Evolutionary conservation across 1,140 invertebrate genomes (phyloP), one percentile per base, ranked within the genome.

Genomic region (Drosophila hydei): DNA sequence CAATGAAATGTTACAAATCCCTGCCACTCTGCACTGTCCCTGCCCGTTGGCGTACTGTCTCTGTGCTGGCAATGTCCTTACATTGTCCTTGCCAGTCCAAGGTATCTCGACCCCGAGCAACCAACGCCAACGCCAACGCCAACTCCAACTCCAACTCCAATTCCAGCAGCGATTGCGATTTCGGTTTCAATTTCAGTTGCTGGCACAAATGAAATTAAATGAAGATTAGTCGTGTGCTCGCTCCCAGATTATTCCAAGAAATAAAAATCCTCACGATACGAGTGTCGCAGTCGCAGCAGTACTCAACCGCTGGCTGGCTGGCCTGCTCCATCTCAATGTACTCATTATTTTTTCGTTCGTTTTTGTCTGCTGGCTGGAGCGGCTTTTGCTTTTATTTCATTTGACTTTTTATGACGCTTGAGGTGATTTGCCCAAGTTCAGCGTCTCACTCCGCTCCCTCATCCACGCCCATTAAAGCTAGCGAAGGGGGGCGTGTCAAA

Each of bases 151-250:
- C 30, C 19, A 33, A 30, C 9, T 67, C 12, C 21, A 19, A 25
- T 25, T 60, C 30, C 19, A 33, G 25, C 9, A 59, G 30, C 62
- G 27, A 36, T 52, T 62, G 67, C 45, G 75, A 74, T 88, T 85
- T 85, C 67, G 77, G 80, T 85, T 85, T 85, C 79, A 75, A 77
- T 81, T 83, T 81, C 81, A 65, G 81, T 72, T 63, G 65, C 67
- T 84, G 78, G 79, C 72, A 84, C 84, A 89, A 88, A 88, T 88
- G 83, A 88, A 88, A 88, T 88, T 88, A 88, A 88, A 88, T 77
- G 83, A 83, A 88, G 83, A 88, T 88, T 88, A 88, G 83, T 88
- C 83, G 83, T 88, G 81, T 88, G 81, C 81, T 81, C 70, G 74
- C 79, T 73, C 5, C 51, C 65, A 88, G 83, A 88, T 88, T 88